Base-by-base conservation (phyloP, 2,797 vertebrate genomes). In the Hypotaenidia philippensis region DNA sequence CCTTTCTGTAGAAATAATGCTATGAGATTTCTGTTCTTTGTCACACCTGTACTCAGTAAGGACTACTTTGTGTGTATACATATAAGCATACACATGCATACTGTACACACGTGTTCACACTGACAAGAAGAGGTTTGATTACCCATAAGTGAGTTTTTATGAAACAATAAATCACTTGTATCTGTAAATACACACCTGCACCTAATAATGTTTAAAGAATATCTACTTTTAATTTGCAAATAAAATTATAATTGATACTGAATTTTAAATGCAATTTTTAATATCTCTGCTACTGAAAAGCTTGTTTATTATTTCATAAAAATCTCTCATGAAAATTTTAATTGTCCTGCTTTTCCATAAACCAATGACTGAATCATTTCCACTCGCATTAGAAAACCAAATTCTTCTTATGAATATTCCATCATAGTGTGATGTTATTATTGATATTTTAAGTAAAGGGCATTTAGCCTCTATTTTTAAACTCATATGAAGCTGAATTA, bases 31-130 rank as follows among this genome's bases (percentile, higher is more conserved):
- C 15, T 52, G 11, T 2, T 75, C 49, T 20, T 44, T 49, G 17
- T 31, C 29, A 26, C 15, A 8, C 5, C 45, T 65, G 3, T 11
- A 3, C 25, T 44, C n/a, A 34, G 11, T 4, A 38, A 49, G 19
- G 40, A 40, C 6, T 8, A 47, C 13, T 44, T 2, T 40, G 5
- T 31, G 18, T 49, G 31, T 11, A 7, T 36, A 15, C 8, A 13
- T 20, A 22, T 9, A 4, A 1, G 4, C 17, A 17, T 9, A 26
- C 13, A 22, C 8, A 3, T 2, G 5, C 17, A 17, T 9, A 26
- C 13, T 25, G 6, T 34, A n/a, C 38, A 44, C 41, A 41, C 4
- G 7, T 10, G 32, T 36, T 76, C 32, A 47, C 12, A 50, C 16
- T 8, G 29, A 63, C 31, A 38, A 64, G 32, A 77, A 52, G 15